phyloP scores from a whole-genome alignment of 2,797 vertebrate species.

The Galagoides demidoff region DNA sequence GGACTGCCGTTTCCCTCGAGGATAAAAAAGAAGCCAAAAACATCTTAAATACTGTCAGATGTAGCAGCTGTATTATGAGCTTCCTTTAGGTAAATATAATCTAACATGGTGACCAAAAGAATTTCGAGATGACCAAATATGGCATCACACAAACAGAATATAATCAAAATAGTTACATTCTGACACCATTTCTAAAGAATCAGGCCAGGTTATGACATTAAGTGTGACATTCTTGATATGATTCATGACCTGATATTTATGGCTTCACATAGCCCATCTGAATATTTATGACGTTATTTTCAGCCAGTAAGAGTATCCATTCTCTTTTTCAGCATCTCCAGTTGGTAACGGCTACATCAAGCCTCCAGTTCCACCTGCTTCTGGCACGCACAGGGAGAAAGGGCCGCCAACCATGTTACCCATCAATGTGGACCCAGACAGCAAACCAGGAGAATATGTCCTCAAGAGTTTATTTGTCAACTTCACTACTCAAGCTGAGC shows the following conservation, averaged over 20 bases:
- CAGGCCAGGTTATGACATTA: not conserved
- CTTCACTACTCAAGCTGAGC: conserved; percentile 94
- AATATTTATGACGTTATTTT: not conserved
- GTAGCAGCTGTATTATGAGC: not conserved
- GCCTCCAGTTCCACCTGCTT: conserved; percentile 92
- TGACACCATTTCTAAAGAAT: not conserved
- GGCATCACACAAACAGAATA: not conserved
- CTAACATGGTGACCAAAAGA: not conserved
- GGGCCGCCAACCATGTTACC: conserved; percentile 95
- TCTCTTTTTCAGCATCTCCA: conserved; percentile 92
- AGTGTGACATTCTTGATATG: not conserved
- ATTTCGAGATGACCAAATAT: conserved; percentile 14
- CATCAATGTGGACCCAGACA: conserved; percentile 96
- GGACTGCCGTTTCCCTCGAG: not conserved
- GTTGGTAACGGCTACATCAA: conserved; percentile 98
- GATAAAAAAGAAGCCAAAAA: conserved; percentile 2
- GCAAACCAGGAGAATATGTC: conserved; percentile 97
- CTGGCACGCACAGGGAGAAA: conserved; percentile 94
- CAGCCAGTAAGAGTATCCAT: conserved; percentile 53
- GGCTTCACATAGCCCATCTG: not conserved
- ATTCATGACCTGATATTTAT: not conserved
- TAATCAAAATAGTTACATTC: conserved; percentile 17
- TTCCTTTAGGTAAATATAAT: not conserved
- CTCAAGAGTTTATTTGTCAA: conserved; percentile 98
- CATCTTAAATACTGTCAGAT: not conserved